Evolutionary conservation across 2,888 invertebrate genomes (phyloP), one percentile per base, ranked within the genome.

Genomic region (Crioceris asparagi): DNA sequence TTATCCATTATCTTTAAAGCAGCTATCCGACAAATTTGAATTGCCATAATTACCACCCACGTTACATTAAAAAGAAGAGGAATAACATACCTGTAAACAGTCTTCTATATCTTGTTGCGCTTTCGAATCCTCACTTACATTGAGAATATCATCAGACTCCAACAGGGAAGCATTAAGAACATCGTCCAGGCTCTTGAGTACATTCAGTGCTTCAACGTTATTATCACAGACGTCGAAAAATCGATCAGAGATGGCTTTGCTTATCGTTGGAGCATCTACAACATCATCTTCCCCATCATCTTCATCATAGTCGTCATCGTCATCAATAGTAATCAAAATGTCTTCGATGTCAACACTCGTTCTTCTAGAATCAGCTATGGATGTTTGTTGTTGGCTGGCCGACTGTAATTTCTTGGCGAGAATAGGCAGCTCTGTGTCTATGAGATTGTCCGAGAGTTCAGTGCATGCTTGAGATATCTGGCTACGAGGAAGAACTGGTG

Each of bases 111-210:
- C 41, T 31, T 44, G 41, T 29, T 45, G 46, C 17, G 43, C 40
- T 18, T 46, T 44, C 48, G 67, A 66, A 41, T 44, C 65, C 12
- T 47, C 44, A 45, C 36, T 41, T 17, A 36, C 68, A 32, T 68
- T 62, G 45, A 67, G 65, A 36, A 66, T 66, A 34, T 68, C 54
- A 40, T 47, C 37, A 3, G 47, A 45, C 32, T 54, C 52, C 10
- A 43, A 17, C 23, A 54, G 36, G 16, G 50, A 49, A 8, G 52
- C 53, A 49, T 75, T 72, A 47, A 75, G 56, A 40, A 74, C 69
- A 55, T 72, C 70, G 56, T 75, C 75, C 44, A 75, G 59, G 54
- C 71, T 71, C 50, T 70, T 69, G 46, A 75, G 60, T 43, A 75
- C 70, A 54, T 70, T 66, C 65, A 75, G 67, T 5, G 61, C 62